These are phyloP conservation scores for Eira barbara DNA, from an alignment of 2,113 vertebrate species.

Conservation along the genomic window DNA sequence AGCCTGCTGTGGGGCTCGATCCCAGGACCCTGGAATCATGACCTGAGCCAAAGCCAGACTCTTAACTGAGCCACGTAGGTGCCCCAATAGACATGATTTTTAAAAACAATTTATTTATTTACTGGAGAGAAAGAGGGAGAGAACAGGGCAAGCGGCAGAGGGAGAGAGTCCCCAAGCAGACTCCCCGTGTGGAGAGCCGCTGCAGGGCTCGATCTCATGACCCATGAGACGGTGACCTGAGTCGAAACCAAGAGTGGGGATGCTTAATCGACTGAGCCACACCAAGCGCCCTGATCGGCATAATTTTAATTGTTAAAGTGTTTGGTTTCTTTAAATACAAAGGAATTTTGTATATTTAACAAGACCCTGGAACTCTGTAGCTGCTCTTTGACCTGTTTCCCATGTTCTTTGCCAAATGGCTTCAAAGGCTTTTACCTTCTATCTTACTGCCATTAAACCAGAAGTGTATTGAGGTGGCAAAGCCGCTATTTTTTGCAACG, in stretches of 20 bases:
- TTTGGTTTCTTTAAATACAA: neutral
- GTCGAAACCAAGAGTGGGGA: neutral
- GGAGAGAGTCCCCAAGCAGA: neutral
- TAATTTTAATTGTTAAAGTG: neutral
- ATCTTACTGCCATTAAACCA: neutral
- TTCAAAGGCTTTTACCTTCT: neutral
- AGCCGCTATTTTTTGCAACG: neutral
- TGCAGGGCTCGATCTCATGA: neutral
- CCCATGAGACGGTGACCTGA: neutral
- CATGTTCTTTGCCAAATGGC: neutral
- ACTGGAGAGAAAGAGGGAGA: too few relatives aligned
- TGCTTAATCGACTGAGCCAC: neutral
- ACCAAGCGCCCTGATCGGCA: neutral
- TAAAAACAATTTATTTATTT: too few relatives aligned
- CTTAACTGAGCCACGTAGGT: neutral
- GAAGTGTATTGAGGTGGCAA: neutral
- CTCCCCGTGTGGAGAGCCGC: neutral
- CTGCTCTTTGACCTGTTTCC: neutral
- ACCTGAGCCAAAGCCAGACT: neutral
- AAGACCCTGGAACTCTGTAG: neutral
- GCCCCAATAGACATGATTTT: too few relatives aligned
- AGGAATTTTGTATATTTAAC: neutral
- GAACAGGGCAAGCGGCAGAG: too few relatives aligned
- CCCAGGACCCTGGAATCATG: too few relatives aligned
- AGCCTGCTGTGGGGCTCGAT: too few relatives aligned